These are phyloP conservation scores for Nothura maculosa DNA, from an alignment of 2,797 vertebrate genomes.

Conservation along the genomic window DNA sequence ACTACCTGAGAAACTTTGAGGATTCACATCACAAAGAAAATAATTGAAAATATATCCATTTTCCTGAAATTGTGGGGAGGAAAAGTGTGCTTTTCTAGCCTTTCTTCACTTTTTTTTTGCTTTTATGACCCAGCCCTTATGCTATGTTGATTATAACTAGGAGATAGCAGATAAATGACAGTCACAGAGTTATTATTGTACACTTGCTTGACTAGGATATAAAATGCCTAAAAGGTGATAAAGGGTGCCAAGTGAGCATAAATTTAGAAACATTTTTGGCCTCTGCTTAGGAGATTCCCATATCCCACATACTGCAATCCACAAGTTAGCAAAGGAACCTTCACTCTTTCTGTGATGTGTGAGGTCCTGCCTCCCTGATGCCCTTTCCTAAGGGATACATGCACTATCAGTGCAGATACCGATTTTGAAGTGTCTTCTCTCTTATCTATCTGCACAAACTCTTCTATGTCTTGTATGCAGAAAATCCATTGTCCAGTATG, in stretches of 20 bases:
- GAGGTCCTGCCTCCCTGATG: neutral
- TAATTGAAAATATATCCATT: neutral
- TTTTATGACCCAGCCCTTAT: neutral
- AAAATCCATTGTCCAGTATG: neutral
- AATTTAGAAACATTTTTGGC: neutral
- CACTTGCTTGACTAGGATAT: neutral
- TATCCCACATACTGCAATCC: neutral
- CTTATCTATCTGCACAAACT: neutral
- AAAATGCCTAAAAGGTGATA: neutral
- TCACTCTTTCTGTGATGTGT: fast-evolving
- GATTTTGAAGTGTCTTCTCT: neutral
- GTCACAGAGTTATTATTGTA: neutral
- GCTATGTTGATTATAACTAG: neutral
- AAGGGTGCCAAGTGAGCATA: neutral
- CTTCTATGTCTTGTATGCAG: neutral
- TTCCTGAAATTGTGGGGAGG: neutral
- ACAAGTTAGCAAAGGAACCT: neutral
- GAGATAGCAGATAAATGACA: neutral
- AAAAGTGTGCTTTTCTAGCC: neutral
- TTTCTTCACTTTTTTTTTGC: neutral
- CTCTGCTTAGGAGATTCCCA: neutral
- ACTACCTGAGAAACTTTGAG: neutral
- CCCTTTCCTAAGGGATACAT: neutral
- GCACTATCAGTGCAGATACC: neutral
- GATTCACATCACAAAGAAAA: neutral